Base-by-base conservation (phyloP, 2,113 vertebrate genomes). In the Ifrita kowaldi region DNA sequence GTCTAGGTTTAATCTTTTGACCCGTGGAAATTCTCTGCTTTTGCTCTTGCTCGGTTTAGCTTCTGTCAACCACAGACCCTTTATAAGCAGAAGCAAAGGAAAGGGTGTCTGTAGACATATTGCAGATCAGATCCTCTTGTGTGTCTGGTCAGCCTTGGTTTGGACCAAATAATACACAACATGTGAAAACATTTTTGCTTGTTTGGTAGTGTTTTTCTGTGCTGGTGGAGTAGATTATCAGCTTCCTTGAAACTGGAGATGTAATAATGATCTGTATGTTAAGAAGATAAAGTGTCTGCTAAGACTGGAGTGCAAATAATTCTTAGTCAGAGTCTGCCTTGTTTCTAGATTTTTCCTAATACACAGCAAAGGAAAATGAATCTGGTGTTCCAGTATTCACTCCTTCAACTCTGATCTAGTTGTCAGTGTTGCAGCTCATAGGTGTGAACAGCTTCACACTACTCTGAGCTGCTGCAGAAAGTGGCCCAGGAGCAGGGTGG, bases 331-430 rank as follows among this genome's bases (percentile, higher is more conserved):
- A 57, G 11, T 41, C 32, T 83, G 30, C 53, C 21, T 59, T 79
- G 14, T 85, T 86, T 65, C 19, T 20, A 59, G 27, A 37, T 17
- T 35, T 84, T 95, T 89, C 10, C 27, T 75, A 44, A 41, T 1
- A 0, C n/a, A 24, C 15, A 33, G 15, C 28, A 52, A n/a, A 70
- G 24, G 13, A 80, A 39, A 44, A n/a, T 0, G 0, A 28, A 9
- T 57, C 14, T 23, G 16, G 3, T 1, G 1, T 65, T 65, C 33
- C 33, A 20, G 1, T 63, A n/a, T 18, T 67, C 1, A 2, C 13
- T 89, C 7, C 15, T 81, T 26, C 21, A 74, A 8, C 50, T 69
- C 5, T 0, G 50, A 84, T 67, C 17, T 11, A 1, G 6, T 57
- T 71, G 35, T 59, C 28, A 32, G 26, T 2, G 2, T 28, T 47